These are phyloP conservation scores for Trogon melanurus DNA, from an alignment of 2,113 vertebrate species.

Conservation along the genomic window DNA sequence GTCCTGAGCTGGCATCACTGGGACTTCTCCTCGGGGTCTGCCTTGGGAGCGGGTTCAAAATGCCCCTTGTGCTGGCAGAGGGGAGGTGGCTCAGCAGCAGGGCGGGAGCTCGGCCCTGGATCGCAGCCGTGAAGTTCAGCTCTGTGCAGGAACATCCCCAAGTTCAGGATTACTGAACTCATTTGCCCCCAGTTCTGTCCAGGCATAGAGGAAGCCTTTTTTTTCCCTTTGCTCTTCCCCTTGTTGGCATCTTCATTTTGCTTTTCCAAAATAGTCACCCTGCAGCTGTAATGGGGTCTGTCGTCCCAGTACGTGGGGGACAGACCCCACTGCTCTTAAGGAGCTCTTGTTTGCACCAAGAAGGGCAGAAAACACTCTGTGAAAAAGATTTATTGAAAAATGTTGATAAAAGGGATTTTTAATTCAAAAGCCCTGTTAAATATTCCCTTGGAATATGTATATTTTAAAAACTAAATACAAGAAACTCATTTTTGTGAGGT, in stretches of 20 bases:
- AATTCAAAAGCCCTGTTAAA: neutral
- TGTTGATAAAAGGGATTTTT: neutral
- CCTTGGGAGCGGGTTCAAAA: neutral
- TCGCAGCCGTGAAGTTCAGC: neutral
- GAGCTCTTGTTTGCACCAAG: neutral
- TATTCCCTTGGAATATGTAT: neutral
- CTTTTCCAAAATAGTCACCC: constrained; percentile 40
- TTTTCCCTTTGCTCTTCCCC: neutral
- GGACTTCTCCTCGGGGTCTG: neutral
- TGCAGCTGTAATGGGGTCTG: fast-evolving
- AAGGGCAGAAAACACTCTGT: neutral
- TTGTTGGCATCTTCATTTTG: constrained; percentile 29
- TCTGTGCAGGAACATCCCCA: neutral
- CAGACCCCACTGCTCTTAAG: neutral
- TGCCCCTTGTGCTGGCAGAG: neutral
- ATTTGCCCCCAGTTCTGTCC: constrained; percentile 9
- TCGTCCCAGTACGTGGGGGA: neutral
- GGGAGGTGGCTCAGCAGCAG: neutral
- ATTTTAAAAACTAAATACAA: neutral
- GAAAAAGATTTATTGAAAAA: neutral
- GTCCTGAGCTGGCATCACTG: neutral
- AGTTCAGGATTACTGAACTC: neutral
- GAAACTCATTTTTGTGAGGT: neutral
- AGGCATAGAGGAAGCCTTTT: neutral
- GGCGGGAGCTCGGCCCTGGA: neutral